phyloP scores from a whole-genome alignment of 2,113 vertebrate genomes.

The Pelecanus crispus region DNA sequence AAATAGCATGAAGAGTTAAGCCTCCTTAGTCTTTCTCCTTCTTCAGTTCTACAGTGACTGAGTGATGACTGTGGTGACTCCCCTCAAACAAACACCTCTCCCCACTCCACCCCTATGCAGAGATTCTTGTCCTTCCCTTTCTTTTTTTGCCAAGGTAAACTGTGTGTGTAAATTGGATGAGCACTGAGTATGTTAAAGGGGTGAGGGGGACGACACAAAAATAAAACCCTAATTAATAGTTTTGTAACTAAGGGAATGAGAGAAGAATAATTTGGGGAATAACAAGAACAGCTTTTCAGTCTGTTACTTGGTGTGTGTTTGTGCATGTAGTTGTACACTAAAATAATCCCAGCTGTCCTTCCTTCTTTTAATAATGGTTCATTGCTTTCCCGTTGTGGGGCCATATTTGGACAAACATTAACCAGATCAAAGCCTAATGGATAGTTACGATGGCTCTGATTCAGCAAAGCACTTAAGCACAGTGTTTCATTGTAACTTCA shows the following conservation, averaged over 20 bases:
- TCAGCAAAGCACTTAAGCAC: constrained; percentile 61
- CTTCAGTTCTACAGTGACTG: not conserved
- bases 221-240: constrained; percentile 13
- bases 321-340: constrained; percentile 32
- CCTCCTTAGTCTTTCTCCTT: not conserved
- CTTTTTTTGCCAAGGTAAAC: constrained; percentile 55
- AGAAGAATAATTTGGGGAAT: not conserved
- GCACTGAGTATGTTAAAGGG: not conserved
- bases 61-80: constrained; percentile 34
- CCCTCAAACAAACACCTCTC: constrained; percentile 51
- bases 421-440: constrained; percentile 67
- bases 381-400: constrained; percentile 45
- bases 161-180: constrained; percentile 23
- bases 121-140: constrained; percentile 27
- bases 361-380: constrained; percentile 60
- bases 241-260: not conserved
- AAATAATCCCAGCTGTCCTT: constrained; percentile 61
- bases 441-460: constrained; percentile 57
- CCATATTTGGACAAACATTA: constrained; percentile 64
- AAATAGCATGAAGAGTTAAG: constrained; percentile 38
- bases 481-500: constrained; percentile 50
- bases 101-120: not conserved
- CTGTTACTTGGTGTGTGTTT: constrained; percentile 24
- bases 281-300: not conserved
- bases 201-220: not conserved